phyloP scores from a whole-genome alignment of 2,888 invertebrate genomes.

The Stenoptilia bipunctidactyla region DNA sequence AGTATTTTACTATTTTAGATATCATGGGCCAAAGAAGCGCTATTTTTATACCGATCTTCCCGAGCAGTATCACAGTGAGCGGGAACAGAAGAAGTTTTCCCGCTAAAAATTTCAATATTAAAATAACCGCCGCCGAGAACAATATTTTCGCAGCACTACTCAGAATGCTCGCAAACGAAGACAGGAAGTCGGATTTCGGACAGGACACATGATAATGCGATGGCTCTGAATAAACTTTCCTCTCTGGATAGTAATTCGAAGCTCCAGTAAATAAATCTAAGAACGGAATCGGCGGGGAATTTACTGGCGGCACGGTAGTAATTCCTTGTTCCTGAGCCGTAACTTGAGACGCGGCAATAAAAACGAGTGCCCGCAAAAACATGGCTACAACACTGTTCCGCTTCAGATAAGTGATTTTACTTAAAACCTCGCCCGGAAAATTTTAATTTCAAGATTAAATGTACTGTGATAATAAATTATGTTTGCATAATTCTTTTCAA shows the following conservation, averaged over 20 bases:
- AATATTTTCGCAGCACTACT: constrained; percentile 61
- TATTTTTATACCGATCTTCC: constrained; percentile 54
- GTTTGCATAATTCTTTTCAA: constrained; percentile 34
- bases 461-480: constrained; percentile 42
- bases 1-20: constrained; percentile 53
- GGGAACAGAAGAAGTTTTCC: constrained; percentile 55
- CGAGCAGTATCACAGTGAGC: constrained; percentile 38
- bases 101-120: constrained; percentile 45
- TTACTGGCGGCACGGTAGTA: constrained; percentile 35
- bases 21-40: constrained; percentile 58
- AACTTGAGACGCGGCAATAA: constrained; percentile 33
- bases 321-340: constrained; percentile 44
- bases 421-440: constrained; percentile 62
- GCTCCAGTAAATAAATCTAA: constrained; percentile 50
- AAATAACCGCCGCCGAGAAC: constrained; percentile 51
- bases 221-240: constrained; percentile 47
- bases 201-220: constrained; percentile 35
- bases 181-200: constrained; percentile 44
- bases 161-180: constrained; percentile 49
- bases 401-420: constrained; percentile 34
- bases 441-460: constrained; percentile 46
- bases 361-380: constrained; percentile 40
- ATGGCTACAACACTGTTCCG: constrained; percentile 57
- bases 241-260: constrained; percentile 42
- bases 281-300: constrained; percentile 36